A percentile compares a stretch with the other conserved stretches of the same genome.
These are phyloP conservation scores for Andinoacara biseriatus DNA, from an alignment of 2,113 vertebrate species.

Conservation along the genomic window DNA sequence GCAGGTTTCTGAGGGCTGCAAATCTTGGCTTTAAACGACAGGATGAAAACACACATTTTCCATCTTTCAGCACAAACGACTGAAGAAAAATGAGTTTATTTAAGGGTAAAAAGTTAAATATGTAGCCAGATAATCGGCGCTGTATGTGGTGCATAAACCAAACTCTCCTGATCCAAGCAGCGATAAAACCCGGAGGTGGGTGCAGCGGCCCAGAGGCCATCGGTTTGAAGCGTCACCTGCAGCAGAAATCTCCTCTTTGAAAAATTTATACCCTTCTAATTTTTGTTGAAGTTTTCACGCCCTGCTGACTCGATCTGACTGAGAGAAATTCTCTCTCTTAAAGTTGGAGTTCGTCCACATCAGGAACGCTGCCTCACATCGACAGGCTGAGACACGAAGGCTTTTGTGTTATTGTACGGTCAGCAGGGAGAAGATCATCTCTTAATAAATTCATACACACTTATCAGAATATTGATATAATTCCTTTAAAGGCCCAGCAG, in stretches of 20 bases:
- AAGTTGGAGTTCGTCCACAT: not conserved
- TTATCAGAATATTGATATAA: not conserved
- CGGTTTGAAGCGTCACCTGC: not conserved
- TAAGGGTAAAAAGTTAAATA: not conserved
- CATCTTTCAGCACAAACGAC: not conserved
- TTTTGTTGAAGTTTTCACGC: no score
- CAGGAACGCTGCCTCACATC: not conserved
- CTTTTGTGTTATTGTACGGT: not conserved
- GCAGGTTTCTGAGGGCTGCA: no score
- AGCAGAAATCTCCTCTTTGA: not conserved
- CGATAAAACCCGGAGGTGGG: not conserved
- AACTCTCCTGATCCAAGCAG: not conserved
- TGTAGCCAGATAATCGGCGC: not conserved
- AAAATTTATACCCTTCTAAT: no score
- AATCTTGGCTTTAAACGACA: not conserved
- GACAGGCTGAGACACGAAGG: not conserved
- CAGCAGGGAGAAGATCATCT: slow-evolving; percentile 7
- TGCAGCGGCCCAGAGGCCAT: not conserved
- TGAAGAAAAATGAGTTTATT: not conserved
- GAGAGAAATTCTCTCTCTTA: not conserved
- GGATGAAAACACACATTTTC: not conserved
- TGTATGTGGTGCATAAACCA: not conserved
- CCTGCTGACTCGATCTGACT: not conserved
- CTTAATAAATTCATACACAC: not conserved
- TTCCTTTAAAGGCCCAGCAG: not conserved